A percentile compares a stretch with the other conserved stretches of the same genome.
Conservation (phyloP, 2,113 vertebrate genomes). For the Octodon degus region DNA sequence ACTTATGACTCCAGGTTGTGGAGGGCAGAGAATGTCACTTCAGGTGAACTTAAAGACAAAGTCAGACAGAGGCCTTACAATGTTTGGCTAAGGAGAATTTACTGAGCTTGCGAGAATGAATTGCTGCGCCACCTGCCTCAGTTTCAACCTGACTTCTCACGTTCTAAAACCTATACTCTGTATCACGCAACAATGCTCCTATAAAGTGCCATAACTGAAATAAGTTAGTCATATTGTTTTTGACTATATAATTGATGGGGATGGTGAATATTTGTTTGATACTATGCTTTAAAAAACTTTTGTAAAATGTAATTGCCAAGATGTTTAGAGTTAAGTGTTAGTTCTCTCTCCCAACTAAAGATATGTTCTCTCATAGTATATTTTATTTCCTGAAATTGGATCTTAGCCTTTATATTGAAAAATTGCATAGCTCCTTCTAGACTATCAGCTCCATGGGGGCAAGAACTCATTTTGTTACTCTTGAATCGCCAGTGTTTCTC, state of each 20-base stretch:
- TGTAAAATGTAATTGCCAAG: not conserved
- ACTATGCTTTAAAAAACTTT: not conserved
- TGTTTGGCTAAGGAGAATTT: not conserved
- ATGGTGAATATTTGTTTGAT: not conserved
- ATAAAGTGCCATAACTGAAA: not conserved
- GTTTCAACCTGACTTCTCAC: not conserved
- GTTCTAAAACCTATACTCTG: not conserved
- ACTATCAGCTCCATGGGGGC: not conserved
- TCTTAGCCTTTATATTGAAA: not conserved
- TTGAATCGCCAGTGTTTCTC: not conserved
- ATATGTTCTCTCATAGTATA: not conserved
- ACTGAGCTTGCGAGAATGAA: not conserved
- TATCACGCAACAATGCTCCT: not conserved
- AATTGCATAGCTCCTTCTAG: not conserved
- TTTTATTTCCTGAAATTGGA: not conserved
- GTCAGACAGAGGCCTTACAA: not conserved
- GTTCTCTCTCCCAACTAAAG: not conserved
- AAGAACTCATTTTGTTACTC: slow-evolving; percentile 16
- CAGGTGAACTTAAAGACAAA: not conserved
- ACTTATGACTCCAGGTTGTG: not conserved
- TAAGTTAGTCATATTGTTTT: not conserved
- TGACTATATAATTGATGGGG: not conserved
- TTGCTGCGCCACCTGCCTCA: not conserved
- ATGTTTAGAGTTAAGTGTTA: not conserved
- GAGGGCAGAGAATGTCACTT: not conserved